These are phyloP conservation scores for Cepaea hortensis DNA, from an alignment of 2,888 invertebrate genomes.

Conservation along the genomic window DNA sequence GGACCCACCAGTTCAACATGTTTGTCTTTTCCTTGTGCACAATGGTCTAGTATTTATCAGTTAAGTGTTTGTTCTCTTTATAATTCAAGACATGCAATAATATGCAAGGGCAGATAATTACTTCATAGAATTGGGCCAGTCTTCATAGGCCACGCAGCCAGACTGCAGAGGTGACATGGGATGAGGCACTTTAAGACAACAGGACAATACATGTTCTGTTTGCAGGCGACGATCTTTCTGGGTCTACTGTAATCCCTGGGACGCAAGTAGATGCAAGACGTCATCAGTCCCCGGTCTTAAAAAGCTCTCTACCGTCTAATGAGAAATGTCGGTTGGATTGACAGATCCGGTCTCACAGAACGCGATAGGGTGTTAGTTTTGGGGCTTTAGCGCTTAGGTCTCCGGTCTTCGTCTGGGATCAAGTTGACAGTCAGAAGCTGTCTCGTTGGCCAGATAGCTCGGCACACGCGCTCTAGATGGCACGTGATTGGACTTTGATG, in stretches of 20 bases:
- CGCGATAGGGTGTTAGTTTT: constrained; percentile 56
- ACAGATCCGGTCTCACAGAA: constrained; percentile 51
- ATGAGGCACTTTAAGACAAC: too few species aligned
- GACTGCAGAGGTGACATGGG: too few species aligned
- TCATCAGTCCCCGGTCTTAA: constrained; percentile 36
- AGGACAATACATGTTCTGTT: neutral
- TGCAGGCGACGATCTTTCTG: constrained; percentile 23
- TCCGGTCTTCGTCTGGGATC: constrained; percentile 31
- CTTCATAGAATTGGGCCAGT: too few species aligned
- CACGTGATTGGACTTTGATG: constrained; percentile 51
- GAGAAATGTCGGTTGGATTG: constrained; percentile 57
- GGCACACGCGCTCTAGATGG: constrained; percentile 34
- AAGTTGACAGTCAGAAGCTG: constrained; percentile 46
- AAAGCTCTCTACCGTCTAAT: constrained; percentile 54
- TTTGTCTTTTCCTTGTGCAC: too few species aligned
- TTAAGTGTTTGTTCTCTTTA: too few species aligned
- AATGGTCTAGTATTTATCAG: too few species aligned
- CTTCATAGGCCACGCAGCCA: too few species aligned
- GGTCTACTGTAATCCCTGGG: constrained; percentile 8
- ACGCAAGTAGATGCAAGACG: constrained; percentile 27
- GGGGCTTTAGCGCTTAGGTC: constrained; percentile 53
- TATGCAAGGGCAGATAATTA: too few species aligned
- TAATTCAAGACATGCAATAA: too few species aligned
- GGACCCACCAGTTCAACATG: too few species aligned
- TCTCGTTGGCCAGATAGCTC: constrained; percentile 31